These are phyloP conservation scores for Oreortyx pictus DNA, from an alignment of 2,797 vertebrate species.

Conservation along the genomic window DNA sequence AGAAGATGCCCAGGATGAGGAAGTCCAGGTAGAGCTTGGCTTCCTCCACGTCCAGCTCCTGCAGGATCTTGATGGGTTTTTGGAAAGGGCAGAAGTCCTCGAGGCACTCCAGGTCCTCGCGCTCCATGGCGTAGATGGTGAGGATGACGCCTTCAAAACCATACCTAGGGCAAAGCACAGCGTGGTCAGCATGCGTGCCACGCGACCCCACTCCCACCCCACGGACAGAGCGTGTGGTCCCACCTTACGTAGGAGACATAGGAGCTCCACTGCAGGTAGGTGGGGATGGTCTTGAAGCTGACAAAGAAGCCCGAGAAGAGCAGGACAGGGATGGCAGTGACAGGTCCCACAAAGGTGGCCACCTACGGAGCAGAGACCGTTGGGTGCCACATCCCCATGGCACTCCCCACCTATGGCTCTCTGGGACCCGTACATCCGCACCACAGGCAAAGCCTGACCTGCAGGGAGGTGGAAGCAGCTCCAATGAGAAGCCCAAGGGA, in stretches of 20 bases:
- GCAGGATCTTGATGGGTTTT: constrained; percentile 91
- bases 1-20: constrained; percentile 93
- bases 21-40: constrained; percentile 98
- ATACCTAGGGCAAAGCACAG: constrained; percentile 82
- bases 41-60: constrained; percentile 93
- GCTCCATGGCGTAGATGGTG: constrained; percentile 97
- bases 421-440: too few species aligned
- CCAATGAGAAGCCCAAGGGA: constrained; percentile 96
- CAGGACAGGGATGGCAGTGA: constrained; percentile 95
- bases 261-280: constrained; percentile 97
- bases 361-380: constrained; percentile 81
- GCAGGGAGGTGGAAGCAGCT: constrained; percentile 94
- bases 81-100: constrained; percentile 89
- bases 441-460: constrained; percentile 79
- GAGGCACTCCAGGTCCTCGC: constrained; percentile 90
- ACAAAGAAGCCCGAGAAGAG: constrained; percentile 99
- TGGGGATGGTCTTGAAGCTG: constrained; percentile 98
- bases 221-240: neutral
- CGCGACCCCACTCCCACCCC: neutral
- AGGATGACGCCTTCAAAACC: constrained; percentile 97
- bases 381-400: neutral
- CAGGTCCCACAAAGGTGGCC: constrained; percentile 95
- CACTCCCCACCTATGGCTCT: neutral
- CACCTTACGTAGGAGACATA: constrained; percentile 98
- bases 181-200: accelerated